A percentile compares a stretch with the other conserved stretches of the same genome.
Conservation (phyloP, 2,113 vertebrate genomes). For the Stigmatopora nigra region DNA sequence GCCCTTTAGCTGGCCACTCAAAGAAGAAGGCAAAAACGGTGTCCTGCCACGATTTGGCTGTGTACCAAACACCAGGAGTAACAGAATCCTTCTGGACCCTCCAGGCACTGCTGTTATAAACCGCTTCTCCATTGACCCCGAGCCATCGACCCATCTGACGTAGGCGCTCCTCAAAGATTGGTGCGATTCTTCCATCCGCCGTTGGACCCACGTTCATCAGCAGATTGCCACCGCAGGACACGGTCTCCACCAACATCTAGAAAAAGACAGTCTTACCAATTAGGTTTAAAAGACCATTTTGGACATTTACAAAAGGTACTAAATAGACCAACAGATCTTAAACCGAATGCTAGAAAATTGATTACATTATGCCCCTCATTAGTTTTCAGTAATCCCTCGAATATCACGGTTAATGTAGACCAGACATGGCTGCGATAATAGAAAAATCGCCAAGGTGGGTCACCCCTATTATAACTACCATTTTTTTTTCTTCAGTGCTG, state of each 20-base stretch:
- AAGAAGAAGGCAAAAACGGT: conserved; percentile 79
- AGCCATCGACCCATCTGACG: conserved; percentile 88
- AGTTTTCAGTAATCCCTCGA: too few species aligned
- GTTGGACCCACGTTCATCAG: conserved; percentile 91
- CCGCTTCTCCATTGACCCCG: conserved; percentile 80
- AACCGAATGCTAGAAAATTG: neutral
- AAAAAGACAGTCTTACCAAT: neutral
- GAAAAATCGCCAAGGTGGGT: too few species aligned
- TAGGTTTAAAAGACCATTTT: neutral
- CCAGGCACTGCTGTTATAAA: conserved; percentile 84
- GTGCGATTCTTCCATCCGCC: conserved; percentile 77
- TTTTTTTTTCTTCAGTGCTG: too few species aligned
- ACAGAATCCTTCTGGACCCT: conserved; percentile 79
- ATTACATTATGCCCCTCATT: neutral
- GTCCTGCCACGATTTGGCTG: conserved; percentile 68
- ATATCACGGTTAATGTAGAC: too few species aligned
- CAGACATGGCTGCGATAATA: too few species aligned
- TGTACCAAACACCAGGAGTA: conserved; percentile 83
- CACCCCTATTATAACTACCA: too few species aligned
- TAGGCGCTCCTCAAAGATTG: conserved; percentile 86
- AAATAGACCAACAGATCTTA: neutral
- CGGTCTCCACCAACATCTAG: conserved; percentile 79
- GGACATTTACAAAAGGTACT: neutral
- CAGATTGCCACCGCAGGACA: conserved; percentile 91
- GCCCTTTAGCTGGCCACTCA: conserved; percentile 75